Conservation (phyloP, 2,113 vertebrate species). For the Erpornis zantholeuca region DNA sequence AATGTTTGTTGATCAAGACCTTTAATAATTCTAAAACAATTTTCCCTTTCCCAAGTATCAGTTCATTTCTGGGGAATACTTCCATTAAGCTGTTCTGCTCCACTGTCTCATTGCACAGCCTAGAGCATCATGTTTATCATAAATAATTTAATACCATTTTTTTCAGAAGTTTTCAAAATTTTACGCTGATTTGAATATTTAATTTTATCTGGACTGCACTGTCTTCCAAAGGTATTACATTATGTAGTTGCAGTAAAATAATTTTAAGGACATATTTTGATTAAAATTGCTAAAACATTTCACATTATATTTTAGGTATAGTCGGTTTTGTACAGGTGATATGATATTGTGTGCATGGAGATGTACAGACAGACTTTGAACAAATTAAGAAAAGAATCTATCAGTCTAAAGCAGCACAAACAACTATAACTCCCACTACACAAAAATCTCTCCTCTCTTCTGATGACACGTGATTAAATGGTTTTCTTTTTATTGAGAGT, state of each 20-base stretch:
- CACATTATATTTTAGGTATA: not conserved
- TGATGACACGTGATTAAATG: not conserved
- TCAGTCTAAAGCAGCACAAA: not conserved
- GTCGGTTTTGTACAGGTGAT: not conserved
- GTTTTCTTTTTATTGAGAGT: not conserved
- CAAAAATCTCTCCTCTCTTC: not conserved
- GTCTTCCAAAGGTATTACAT: not conserved
- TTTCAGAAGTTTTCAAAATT: not conserved
- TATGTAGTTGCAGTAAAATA: not conserved
- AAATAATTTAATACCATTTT: not conserved
- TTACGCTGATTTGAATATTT: not conserved
- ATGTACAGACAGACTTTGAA: not conserved
- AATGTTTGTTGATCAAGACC: conserved; percentile 11
- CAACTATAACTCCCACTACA: not conserved
- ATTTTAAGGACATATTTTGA: not conserved
- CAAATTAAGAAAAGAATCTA: not conserved
- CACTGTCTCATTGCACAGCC: not conserved
- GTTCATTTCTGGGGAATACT: not conserved
- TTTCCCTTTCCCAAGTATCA: not conserved
- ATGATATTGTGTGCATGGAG: not conserved
- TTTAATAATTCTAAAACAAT: not conserved
- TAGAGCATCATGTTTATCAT: not conserved
- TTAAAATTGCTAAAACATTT: not conserved
- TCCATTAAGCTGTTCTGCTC: not conserved
- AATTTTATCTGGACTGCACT: not conserved